Percentiles rank a stretch among this genome's conserved stretches.
Conservation (phyloP, 2,888 invertebrate species). For the Megaustenia siamemsis region DNA sequence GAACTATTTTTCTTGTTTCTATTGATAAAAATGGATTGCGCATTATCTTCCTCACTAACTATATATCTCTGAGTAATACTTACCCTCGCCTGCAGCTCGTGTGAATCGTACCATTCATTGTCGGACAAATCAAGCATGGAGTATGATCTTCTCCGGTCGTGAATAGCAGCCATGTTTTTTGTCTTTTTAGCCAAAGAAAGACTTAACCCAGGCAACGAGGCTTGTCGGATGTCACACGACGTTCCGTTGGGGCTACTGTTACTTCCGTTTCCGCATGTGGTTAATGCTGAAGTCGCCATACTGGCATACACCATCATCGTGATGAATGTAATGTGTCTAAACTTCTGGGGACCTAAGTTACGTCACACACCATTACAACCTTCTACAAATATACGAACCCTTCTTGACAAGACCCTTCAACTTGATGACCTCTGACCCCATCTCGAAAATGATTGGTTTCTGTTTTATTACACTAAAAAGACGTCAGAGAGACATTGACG, state of each 20-base stretch:
- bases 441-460: background rate
- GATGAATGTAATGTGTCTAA: background rate
- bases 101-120: background rate
- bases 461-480: background rate
- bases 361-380: background rate
- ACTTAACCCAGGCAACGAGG: slow-evolving; percentile 10
- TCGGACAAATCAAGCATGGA: slow-evolving; percentile 20
- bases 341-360: background rate
- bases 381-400: background rate
- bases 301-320: slow-evolving; percentile 43
- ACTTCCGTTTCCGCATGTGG: slow-evolving; percentile 12
- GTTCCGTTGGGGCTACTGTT: slow-evolving; percentile 11
- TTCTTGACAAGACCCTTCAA: background rate
- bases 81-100: background rate
- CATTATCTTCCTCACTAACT: too few species aligned
- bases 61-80: too few species aligned
- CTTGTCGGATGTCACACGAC: slow-evolving; percentile 7
- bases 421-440: background rate
- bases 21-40: too few species aligned
- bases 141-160: slow-evolving; percentile 15
- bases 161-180: background rate
- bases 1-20: too few species aligned
- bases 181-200: background rate
- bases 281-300: slow-evolving; percentile 22
- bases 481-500: background rate